phyloP scores from a whole-genome alignment of 2,888 invertebrate species.

The Belgica antarctica region DNA sequence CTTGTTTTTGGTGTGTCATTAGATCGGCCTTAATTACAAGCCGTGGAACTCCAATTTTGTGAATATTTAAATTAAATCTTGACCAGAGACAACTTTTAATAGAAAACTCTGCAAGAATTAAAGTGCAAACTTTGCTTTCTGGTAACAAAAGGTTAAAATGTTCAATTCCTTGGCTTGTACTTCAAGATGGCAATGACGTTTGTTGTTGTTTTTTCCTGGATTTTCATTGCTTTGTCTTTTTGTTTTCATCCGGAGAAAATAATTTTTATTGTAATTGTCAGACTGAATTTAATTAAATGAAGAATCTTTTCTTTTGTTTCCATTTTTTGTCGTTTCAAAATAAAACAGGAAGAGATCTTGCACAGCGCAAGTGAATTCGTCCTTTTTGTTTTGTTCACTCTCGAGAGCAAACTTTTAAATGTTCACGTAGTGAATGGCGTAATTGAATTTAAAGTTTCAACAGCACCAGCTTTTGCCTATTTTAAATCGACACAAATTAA shows the following conservation, averaged over 20 bases:
- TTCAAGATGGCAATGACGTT: too few relatives aligned
- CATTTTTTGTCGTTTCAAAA: neutral
- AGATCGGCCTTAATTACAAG: too few relatives aligned
- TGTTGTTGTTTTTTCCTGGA: too few relatives aligned
- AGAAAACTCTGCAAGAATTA: too few relatives aligned
- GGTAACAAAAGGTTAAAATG: neutral
- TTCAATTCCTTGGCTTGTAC: neutral
- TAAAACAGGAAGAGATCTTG: constrained; percentile 20
- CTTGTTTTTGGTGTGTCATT: neutral
- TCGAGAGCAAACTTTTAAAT: neutral
- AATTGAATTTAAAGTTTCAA: constrained; percentile 7
- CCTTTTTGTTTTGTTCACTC: neutral
- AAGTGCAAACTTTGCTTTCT: too few relatives aligned
- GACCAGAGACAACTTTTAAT: too few relatives aligned
- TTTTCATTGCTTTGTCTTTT: constrained; percentile 1
- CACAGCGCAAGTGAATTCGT: neutral
- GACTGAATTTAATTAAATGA: constrained; percentile 42
- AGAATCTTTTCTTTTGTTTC: constrained; percentile 20
- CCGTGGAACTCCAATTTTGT: too few relatives aligned
- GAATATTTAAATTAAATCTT: too few relatives aligned
- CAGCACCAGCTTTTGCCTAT: too few relatives aligned
- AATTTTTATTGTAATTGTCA: constrained; percentile 35
- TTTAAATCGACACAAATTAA: too few relatives aligned
- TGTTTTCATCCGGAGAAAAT: constrained; percentile 16
- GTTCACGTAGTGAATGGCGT: constrained; percentile 10